These are phyloP conservation scores for Nomada ruficornis DNA, from an alignment of 2,888 invertebrate species.

Conservation along the genomic window DNA sequence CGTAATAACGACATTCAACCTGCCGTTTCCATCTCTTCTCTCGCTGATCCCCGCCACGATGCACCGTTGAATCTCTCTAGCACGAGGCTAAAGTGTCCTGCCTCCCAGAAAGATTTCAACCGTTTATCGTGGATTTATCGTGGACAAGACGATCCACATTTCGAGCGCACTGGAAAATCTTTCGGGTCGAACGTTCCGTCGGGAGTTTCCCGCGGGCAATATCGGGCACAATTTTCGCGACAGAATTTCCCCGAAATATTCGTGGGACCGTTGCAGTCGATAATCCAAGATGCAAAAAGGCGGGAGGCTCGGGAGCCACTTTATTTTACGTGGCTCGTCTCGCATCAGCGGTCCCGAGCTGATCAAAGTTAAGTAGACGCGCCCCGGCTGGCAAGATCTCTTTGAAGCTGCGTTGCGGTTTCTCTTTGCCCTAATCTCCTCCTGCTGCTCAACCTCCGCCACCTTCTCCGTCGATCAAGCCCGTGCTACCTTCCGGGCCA, in stretches of 20 bases:
- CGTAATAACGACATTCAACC: constrained; percentile 84
- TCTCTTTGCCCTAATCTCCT: constrained; percentile 77
- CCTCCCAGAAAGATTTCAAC: not conserved
- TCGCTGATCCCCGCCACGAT: constrained; percentile 55
- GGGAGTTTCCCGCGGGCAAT: no score
- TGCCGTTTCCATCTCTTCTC: constrained; percentile 76
- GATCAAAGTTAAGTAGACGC: constrained; percentile 84
- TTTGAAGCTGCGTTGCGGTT: constrained; percentile 81
- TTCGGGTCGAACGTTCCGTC: no score
- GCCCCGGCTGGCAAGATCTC: constrained; percentile 74
- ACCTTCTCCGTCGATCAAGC: constrained; percentile 86
- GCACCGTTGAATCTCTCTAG: constrained; percentile 68
- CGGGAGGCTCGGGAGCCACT: constrained; percentile 68
- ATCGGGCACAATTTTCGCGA: not conserved
- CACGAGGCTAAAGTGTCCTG: constrained; percentile 68
- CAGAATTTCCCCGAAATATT: not conserved
- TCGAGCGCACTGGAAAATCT: no score
- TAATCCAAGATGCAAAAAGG: constrained; percentile 71
- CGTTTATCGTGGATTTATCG: not conserved
- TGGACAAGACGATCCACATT: not conserved
- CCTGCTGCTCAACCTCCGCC: constrained; percentile 52
- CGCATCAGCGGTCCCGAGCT: constrained; percentile 81
- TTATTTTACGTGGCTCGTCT: constrained; percentile 76
- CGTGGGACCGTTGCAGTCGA: constrained; percentile 36
- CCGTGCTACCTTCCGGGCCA: constrained; percentile 83